Evolutionary conservation across 2,113 vertebrate species (phyloP).

Genomic region (Tympanuchus pallidicinctus): DNA sequence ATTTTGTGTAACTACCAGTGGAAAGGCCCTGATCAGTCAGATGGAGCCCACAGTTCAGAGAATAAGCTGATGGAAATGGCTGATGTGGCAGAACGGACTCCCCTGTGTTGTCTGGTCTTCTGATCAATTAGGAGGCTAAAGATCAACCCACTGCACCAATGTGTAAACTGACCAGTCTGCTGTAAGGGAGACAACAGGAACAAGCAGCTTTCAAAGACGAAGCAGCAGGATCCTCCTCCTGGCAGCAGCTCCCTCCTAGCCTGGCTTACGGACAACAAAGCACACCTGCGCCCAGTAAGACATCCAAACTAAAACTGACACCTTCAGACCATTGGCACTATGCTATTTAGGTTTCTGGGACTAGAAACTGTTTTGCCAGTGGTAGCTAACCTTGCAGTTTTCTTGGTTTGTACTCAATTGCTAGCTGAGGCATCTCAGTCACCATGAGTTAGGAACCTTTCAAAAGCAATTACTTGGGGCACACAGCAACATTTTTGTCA

Average conservation of each 20-base stretch:
- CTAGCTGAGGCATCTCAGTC: not conserved
- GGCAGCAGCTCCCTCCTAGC: not conserved
- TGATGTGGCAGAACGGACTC: not conserved
- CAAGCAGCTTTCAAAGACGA: not conserved
- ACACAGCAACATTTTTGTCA: not conserved
- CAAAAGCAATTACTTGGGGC: not conserved
- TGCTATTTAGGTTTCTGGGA: not conserved
- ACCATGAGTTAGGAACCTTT: slow-evolving; percentile 17
- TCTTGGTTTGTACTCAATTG: not conserved
- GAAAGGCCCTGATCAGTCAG: not conserved
- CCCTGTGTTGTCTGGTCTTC: not conserved
- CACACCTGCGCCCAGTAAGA: not conserved
- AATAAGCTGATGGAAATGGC: not conserved
- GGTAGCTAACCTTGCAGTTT: not conserved
- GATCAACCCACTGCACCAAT: not conserved
- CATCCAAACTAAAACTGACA: not conserved
- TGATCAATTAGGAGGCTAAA: not conserved
- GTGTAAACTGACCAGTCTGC: not conserved
- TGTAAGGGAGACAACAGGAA: not conserved
- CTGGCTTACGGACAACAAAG: not conserved
- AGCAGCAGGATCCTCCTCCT: not conserved
- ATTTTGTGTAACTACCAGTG: not conserved
- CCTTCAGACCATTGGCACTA: not conserved
- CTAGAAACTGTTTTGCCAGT: not conserved
- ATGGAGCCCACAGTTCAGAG: not conserved